Conservation (phyloP, 2,113 vertebrate species). For the Thinocorus orbignyianus region DNA sequence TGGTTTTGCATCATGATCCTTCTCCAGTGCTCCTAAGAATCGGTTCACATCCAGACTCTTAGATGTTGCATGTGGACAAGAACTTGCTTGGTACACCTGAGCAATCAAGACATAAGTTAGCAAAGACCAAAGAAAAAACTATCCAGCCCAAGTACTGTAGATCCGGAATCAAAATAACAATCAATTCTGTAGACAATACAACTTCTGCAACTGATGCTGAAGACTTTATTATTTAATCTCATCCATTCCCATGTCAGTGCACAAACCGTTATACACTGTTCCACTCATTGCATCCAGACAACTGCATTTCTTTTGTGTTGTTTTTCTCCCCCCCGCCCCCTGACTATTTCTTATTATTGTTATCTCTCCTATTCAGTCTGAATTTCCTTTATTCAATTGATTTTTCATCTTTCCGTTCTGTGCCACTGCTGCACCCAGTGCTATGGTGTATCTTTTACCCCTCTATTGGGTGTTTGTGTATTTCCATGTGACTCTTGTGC, state of each 20-base stretch:
- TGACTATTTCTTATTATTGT: background rate
- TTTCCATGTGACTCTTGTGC: rapidly evolving
- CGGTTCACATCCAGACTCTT: background rate
- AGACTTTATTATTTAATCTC: background rate
- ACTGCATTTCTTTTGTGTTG: background rate
- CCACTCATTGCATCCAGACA: background rate
- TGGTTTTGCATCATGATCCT: background rate
- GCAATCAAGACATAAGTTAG: background rate
- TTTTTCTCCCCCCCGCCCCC: background rate
- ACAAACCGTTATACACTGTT: background rate
- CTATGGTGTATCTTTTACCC: background rate
- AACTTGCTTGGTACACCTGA: background rate
- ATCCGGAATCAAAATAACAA: background rate
- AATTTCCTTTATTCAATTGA: background rate
- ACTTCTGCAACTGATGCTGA: background rate
- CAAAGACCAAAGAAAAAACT: background rate
- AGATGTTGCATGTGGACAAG: background rate
- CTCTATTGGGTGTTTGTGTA: background rate
- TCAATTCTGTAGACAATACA: background rate
- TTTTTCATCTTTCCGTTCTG: background rate
- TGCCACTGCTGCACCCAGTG: background rate
- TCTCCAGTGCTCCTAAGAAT: background rate
- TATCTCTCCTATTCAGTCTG: background rate
- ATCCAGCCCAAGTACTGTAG: background rate
- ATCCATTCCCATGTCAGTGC: background rate